Evolutionary conservation across 2,113 vertebrate genomes (phyloP).

Genomic region (Dryoscopus gambensis): DNA sequence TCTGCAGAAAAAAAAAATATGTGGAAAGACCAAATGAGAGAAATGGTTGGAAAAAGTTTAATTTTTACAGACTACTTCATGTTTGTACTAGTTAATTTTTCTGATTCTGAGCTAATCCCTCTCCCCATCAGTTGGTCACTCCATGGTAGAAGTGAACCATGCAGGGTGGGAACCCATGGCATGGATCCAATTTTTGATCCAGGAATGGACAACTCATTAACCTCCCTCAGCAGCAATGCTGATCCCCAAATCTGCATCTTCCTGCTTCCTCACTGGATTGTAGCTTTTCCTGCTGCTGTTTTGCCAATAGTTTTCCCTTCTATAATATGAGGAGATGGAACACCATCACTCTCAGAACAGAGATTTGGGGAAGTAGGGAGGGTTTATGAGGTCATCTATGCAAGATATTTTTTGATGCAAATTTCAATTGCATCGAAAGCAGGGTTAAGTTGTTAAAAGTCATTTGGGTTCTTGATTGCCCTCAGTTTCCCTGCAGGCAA

Average conservation of each 20-base stretch:
- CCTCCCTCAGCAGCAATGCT: fast-evolving
- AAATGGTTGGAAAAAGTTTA: neutral
- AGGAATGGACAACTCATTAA: neutral
- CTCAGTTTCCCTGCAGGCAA: neutral
- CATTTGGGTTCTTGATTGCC: neutral
- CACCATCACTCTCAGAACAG: neutral
- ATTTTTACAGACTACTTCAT: neutral
- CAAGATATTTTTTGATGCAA: neutral
- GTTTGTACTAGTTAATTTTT: neutral
- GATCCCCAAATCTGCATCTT: neutral
- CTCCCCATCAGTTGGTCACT: neutral
- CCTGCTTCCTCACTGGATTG: neutral
- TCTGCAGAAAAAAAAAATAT: neutral
- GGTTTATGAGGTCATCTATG: neutral
- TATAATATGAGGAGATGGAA: neutral
- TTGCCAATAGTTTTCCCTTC: neutral
- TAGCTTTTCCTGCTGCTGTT: neutral
- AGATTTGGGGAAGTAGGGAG: neutral
- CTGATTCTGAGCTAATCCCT: neutral
- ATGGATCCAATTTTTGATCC: neutral
- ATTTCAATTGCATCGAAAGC: neutral
- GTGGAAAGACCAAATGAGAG: neutral
- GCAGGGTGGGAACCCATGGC: fast-evolving
- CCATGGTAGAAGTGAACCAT: neutral
- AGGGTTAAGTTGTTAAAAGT: neutral